A percentile compares a stretch with the other conserved stretches of the same genome.
Evolutionary conservation across 2,888 invertebrate genomes (phyloP).

Genomic region (Sesamia inferens): DNA sequence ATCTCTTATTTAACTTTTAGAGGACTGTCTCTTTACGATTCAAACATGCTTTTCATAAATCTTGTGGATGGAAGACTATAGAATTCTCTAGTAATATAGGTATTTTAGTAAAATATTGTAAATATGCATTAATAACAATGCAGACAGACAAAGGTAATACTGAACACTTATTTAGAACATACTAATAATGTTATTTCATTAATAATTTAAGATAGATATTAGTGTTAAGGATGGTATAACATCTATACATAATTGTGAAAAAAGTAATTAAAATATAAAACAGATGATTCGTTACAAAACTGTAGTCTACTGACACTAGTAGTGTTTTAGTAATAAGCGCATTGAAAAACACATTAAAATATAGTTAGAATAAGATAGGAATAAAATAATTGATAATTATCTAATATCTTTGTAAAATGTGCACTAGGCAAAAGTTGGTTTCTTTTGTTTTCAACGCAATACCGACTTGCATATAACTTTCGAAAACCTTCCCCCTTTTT

Average conservation of each 20-base stretch:
- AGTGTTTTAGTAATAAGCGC: neutral
- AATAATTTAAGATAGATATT: neutral
- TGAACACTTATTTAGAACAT: no score
- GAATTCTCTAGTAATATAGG: constrained; percentile 3
- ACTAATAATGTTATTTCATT: no score
- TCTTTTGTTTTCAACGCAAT: neutral
- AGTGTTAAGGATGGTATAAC: no score
- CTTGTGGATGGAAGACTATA: neutral
- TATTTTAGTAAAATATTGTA: constrained; percentile 8
- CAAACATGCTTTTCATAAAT: neutral
- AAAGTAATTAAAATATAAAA: no score
- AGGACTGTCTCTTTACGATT: no score
- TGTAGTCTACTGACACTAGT: neutral
- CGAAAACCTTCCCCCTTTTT: neutral
- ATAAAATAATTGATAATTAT: neutral
- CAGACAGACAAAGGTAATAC: no score
- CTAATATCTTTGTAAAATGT: constrained; percentile 36
- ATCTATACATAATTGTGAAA: no score
- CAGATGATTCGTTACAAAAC: no score
- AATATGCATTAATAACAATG: neutral
- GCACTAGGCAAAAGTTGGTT: neutral
- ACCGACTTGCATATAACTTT: neutral
- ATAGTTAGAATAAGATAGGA: neutral
- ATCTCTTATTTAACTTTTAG: no score
- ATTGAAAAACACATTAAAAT: neutral